Evolutionary conservation across 2,797 vertebrate species (phyloP).

Genomic region (Chloroceryle amazona): DNA sequence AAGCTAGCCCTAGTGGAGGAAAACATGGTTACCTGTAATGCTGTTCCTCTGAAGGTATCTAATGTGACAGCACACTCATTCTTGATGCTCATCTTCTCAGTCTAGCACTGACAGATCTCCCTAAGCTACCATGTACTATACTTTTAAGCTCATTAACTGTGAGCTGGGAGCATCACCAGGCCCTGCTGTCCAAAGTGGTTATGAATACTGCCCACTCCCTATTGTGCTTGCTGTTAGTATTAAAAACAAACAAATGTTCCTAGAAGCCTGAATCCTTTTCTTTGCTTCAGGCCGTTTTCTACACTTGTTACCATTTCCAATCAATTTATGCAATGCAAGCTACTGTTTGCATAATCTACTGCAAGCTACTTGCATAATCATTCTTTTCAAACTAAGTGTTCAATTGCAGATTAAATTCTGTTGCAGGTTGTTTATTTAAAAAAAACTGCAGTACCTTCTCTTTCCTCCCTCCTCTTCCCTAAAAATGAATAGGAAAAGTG

Average conservation of each 20-base stretch:
- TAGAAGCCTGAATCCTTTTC: background rate
- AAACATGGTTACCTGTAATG: background rate
- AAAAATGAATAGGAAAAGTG: background rate
- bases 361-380: background rate
- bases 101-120: fast-evolving
- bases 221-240: background rate
- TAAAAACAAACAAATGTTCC: background rate
- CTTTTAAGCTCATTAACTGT: background rate
- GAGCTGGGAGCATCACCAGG: background rate
- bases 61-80: fast-evolving
- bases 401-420: background rate
- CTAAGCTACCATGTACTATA: fast-evolving
- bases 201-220: background rate
- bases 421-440: background rate
- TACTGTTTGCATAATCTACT: too few species aligned
- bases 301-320: background rate
- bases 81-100: background rate
- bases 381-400: background rate
- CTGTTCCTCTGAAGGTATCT: background rate
- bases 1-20: background rate
- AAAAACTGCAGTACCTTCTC: background rate
- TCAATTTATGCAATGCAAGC: background rate
- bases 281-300: background rate
- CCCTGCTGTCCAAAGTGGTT: background rate
- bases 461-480: background rate